These are phyloP conservation scores for Brassicogethes aeneus DNA, from an alignment of 2,888 invertebrate genomes.

Conservation along the genomic window DNA sequence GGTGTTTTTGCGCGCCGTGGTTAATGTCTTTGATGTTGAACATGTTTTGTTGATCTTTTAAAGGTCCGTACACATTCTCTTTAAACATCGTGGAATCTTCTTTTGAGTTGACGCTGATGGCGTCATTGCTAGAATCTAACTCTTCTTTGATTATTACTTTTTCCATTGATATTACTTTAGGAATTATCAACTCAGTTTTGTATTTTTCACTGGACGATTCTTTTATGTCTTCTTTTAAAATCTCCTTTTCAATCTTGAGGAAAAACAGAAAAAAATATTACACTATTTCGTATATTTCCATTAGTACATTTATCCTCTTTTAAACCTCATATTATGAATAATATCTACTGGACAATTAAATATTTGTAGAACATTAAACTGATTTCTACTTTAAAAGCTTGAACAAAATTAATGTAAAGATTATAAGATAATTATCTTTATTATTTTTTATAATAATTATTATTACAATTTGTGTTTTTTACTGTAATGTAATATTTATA, in stretches of 20 bases:
- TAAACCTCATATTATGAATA: too few species aligned
- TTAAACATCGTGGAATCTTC: slow-evolving; percentile 12
- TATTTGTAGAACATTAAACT: too few species aligned
- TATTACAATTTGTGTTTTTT: too few species aligned
- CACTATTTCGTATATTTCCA: neutral
- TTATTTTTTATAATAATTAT: too few species aligned
- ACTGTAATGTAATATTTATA: too few species aligned
- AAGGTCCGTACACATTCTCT: slow-evolving; percentile 27
- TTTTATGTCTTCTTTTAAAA: slow-evolving; percentile 24
- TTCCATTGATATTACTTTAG: slow-evolving; percentile 49
- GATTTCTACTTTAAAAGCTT: too few species aligned
- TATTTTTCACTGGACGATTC: slow-evolving; percentile 37
- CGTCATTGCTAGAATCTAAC: slow-evolving; percentile 31
- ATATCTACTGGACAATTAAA: too few species aligned
- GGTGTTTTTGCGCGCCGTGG: slow-evolving; percentile 23
- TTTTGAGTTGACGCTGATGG: slow-evolving; percentile 21
- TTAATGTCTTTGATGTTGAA: slow-evolving; percentile 23
- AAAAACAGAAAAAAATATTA: too few species aligned
- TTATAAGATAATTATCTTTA: too few species aligned
- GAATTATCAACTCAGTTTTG: slow-evolving; percentile 55
- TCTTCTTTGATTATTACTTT: slow-evolving; percentile 41
- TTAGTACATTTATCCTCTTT: slow-evolving; percentile 1
- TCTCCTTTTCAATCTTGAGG: slow-evolving; percentile 18
- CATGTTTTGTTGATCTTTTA: slow-evolving; percentile 25
- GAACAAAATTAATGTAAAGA: too few species aligned